Percentiles rank a stretch among this genome's conserved stretches.
Evolutionary conservation across 2,888 invertebrate species (phyloP).

Genomic region (Operophtera brumata): DNA sequence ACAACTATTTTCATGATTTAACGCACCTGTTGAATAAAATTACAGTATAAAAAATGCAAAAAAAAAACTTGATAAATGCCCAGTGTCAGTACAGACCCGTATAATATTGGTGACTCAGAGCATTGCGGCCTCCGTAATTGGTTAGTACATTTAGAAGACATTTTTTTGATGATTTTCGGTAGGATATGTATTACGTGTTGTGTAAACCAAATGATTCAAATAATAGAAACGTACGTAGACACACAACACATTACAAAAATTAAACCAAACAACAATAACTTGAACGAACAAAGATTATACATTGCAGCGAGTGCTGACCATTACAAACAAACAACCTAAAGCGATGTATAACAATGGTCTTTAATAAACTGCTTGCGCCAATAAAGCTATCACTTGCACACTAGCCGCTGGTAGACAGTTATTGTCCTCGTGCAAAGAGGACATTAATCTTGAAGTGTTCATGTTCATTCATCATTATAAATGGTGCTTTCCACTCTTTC

Average conservation of each 20-base stretch:
- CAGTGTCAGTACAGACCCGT: no score
- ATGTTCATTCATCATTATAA: constrained; percentile 6
- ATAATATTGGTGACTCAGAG: no score
- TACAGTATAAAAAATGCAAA: no score
- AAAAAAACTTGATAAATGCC: no score
- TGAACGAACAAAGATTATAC: background rate
- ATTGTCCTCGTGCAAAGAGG: constrained; percentile 13
- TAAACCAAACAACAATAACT: background rate
- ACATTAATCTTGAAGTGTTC: constrained; percentile 8
- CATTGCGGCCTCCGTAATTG: no score
- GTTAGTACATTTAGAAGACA: no score
- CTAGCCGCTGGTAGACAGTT: constrained; percentile 9
- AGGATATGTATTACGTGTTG: no score
- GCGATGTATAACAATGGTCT: constrained; percentile 3
- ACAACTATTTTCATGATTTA: no score
- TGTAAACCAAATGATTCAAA: no score
- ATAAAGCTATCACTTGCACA: constrained; percentile 15
- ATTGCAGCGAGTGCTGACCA: constrained; percentile 2
- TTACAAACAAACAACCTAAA: constrained; percentile 13
- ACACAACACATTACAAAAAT: background rate
- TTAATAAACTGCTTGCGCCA: constrained; percentile 7
- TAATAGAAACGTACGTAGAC: no score
- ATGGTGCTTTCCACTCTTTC: background rate
- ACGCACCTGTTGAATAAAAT: no score
- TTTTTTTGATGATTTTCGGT: no score